Evolutionary conservation across 2,888 invertebrate genomes (phyloP).

Genomic region (Harpalus rubripes): DNA sequence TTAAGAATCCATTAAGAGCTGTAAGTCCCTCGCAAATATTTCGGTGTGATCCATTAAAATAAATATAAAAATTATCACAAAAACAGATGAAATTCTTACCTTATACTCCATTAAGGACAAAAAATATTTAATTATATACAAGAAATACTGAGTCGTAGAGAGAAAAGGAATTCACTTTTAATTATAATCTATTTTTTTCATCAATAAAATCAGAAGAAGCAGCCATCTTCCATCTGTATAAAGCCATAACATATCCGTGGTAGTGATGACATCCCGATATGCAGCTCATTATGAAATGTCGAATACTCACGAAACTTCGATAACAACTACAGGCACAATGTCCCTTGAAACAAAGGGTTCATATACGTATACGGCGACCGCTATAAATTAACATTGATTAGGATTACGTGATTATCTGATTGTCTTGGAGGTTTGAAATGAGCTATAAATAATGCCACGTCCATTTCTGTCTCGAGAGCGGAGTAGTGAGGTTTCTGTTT

Average conservation of each 20-base stretch:
- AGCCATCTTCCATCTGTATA: constrained; percentile 21
- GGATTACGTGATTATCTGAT: constrained; percentile 77
- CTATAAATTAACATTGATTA: constrained; percentile 78
- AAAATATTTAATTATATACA: not conserved
- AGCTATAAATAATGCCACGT: constrained; percentile 76
- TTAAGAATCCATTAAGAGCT: too few species aligned
- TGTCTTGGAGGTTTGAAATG: constrained; percentile 74
- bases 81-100: constrained; percentile 1
- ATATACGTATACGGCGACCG: constrained; percentile 76
- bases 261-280: constrained; percentile 65
- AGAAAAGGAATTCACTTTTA: not conserved
- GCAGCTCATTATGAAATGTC: constrained; percentile 75
- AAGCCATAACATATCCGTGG: constrained; percentile 26
- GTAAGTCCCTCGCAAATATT: too few species aligned
- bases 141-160: not conserved
- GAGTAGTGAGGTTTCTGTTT: not conserved
- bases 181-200: constrained; percentile 10
- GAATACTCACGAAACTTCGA: constrained; percentile 70
- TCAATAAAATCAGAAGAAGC: constrained; percentile 24
- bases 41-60: too few species aligned
- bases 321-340: constrained; percentile 39
- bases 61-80: not conserved
- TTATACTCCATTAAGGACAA: not conserved
- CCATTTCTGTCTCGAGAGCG: constrained; percentile 34
- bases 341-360: constrained; percentile 76